These are phyloP conservation scores for Nesoenas mayeri DNA, from an alignment of 2,113 vertebrate species.

Conservation along the genomic window DNA sequence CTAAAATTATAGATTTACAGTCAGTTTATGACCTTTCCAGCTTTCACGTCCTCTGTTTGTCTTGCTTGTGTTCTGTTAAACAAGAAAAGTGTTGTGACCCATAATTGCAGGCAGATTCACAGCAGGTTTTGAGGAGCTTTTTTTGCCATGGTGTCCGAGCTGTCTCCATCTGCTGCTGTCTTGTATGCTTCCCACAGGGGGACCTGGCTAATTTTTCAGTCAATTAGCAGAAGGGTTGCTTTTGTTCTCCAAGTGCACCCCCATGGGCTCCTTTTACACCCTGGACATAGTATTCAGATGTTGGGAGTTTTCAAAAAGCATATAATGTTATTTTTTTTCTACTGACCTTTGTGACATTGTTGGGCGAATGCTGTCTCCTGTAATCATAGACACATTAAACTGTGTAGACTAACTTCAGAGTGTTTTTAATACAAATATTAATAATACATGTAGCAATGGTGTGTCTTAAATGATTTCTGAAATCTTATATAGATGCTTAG, in stretches of 20 bases:
- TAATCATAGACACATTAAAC: slow-evolving; percentile 75
- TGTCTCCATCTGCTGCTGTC: slow-evolving; percentile 92
- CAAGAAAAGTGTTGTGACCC: slow-evolving; percentile 88
- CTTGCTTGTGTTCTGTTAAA: slow-evolving; percentile 83
- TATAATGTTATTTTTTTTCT: slow-evolving; percentile 77
- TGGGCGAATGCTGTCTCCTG: slow-evolving; percentile 81
- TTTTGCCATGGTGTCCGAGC: slow-evolving; percentile 80
- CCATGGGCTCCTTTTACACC: slow-evolving; percentile 85
- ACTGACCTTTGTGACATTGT: slow-evolving; percentile 90
- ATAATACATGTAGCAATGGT: background rate
- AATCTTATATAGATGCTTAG: background rate
- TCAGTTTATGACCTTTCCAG: slow-evolving; percentile 72
- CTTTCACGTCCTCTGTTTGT: slow-evolving; percentile 68
- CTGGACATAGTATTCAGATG: slow-evolving; percentile 76
- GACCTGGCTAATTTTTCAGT: slow-evolving; percentile 97
- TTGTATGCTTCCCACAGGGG: slow-evolving; percentile 84
- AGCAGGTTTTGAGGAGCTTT: slow-evolving; percentile 86
- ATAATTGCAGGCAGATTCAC: slow-evolving; percentile 86
- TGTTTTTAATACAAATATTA: background rate
- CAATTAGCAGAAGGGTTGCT: slow-evolving; percentile 98
- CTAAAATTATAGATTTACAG: slow-evolving; percentile 48
- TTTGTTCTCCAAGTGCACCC: slow-evolving; percentile 88
- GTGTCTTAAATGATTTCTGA: background rate
- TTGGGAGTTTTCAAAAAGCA: slow-evolving; percentile 77
- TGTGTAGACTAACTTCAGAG: background rate